Base-by-base conservation (phyloP, 2,888 invertebrate genomes). In the Stenodera caucasica region DNA sequence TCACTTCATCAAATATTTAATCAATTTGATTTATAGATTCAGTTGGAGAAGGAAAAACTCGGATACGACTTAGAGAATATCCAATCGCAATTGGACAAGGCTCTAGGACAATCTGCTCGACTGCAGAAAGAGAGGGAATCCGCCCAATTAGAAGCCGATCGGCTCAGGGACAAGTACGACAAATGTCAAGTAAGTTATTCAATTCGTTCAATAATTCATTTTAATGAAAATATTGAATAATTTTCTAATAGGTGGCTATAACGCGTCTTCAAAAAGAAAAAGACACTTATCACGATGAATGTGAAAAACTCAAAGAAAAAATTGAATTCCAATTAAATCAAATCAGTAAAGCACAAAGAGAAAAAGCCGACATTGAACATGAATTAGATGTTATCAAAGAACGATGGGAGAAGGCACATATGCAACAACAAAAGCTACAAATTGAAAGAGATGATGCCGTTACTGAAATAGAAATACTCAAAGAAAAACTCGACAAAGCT, bases 41-140 rank as follows among this genome's bases (percentile, higher is more conserved):
- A 92, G 85, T 87, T 94, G 77, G 96, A 96, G 78, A 92, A 92
- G 71, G 96, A 96, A 82, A 95, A 95, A 79, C 88, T 90, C 72
- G 89, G 88, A 66, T 95, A 93, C 81, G 96, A 96, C 81, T 93
- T 92, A 80, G 95, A 95, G 75, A 93, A 91, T 72, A 83, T 94
- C 65, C 94, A 95, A 78, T 90, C 93, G 52, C 95, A 96, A 80
- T 84, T 96, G 78, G 95, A 95, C 83, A 95, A 95, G 81, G 90
- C 93, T 35, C 84, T 94, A 66, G 94, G 92, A 15, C 93, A 94
- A 79, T 88, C 92, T 51, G 90, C 90, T 55, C 85, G 95, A 58
- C 86, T 94, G 75, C 94, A 94, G 81, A 95, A 95, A 80, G 96
- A 96, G 79, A 85, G 93, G 55, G 96, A 96, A 79, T 87, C 90